Percentiles rank a stretch among this genome's conserved stretches.
Conservation (phyloP, 2,888 invertebrate genomes). For the Zelleria hepariella region DNA sequence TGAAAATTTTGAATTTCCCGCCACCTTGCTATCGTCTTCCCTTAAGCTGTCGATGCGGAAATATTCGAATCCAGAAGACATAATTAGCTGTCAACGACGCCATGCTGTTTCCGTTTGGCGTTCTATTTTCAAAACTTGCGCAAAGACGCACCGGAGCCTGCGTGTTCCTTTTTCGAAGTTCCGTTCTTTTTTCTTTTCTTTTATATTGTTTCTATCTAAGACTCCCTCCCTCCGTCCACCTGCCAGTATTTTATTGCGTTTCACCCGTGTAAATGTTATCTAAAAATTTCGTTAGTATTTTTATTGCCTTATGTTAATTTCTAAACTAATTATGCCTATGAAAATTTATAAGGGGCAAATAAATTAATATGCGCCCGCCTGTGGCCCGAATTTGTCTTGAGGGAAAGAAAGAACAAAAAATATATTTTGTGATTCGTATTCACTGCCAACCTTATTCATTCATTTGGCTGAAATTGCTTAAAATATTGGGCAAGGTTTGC, state of each 20-base stretch:
- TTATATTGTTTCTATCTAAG: conserved; percentile 16
- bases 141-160: conserved; percentile 30
- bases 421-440: conserved; percentile 14
- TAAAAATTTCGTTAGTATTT: conserved; percentile 67
- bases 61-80: conserved; percentile 52
- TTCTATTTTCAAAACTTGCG: conserved; percentile 63
- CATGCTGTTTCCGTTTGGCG: conserved; percentile 60
- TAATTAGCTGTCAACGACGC: conserved; percentile 68
- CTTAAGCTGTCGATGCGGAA: conserved; percentile 62
- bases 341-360: conserved; percentile 63
- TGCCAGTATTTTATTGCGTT: conserved; percentile 52
- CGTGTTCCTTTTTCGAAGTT: conserved; percentile 22
- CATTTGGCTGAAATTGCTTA: background rate
- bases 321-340: conserved; percentile 69
- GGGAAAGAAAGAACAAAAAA: conserved; percentile 29
- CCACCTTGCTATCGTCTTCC: too few relatives aligned
- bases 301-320: conserved; percentile 70
- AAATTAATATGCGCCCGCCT: conserved; percentile 55
- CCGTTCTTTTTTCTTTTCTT: conserved; percentile 21
- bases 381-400: conserved; percentile 54
- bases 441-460: background rate
- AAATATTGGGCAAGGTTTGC: background rate
- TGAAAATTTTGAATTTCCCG: too few relatives aligned
- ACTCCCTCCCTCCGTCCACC: conserved; percentile 30
- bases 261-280: conserved; percentile 53